Evolutionary conservation across 92 coral and sea anemone genomes (phyloP).

Genomic region (Heliopora coerulea): DNA sequence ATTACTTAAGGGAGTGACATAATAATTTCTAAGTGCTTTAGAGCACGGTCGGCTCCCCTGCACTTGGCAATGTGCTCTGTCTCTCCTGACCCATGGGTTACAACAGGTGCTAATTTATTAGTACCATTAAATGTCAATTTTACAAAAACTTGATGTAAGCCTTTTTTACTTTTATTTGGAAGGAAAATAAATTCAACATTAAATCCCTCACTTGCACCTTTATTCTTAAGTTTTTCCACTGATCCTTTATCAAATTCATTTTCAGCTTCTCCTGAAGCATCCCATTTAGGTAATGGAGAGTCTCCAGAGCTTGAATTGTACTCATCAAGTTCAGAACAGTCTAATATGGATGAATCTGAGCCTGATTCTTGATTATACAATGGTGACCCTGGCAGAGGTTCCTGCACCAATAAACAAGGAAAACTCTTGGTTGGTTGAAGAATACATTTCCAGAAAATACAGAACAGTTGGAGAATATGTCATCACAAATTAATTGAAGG

Average conservation of each 20-base stretch:
- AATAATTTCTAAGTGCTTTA: conserved; percentile 11
- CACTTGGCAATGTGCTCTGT: background rate
- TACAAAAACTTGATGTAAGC: conserved; percentile 15
- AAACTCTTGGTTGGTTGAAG: background rate
- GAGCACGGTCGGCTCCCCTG: conserved; percentile 3
- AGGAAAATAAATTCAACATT: background rate
- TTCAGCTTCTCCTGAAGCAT: background rate
- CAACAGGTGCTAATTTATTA: background rate
- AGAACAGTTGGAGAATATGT: too few species aligned
- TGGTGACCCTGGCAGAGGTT: background rate
- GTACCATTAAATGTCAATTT: background rate
- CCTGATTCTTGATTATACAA: background rate
- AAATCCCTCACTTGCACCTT: background rate
- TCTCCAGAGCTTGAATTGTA: background rate
- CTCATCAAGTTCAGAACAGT: background rate
- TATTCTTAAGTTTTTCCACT: background rate
- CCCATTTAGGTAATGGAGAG: background rate
- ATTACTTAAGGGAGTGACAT: background rate
- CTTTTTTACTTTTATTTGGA: conserved; percentile 18
- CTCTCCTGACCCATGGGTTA: conserved; percentile 21
- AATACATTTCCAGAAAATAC: too few species aligned
- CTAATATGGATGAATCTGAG: background rate
- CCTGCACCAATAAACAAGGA: background rate
- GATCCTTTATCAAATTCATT: background rate
- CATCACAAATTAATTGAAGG: too few species aligned